A percentile compares a stretch with the other conserved stretches of the same genome.
These are phyloP conservation scores for Anolis apletophallus DNA, from an alignment of 2,797 vertebrate species.

Conservation along the genomic window DNA sequence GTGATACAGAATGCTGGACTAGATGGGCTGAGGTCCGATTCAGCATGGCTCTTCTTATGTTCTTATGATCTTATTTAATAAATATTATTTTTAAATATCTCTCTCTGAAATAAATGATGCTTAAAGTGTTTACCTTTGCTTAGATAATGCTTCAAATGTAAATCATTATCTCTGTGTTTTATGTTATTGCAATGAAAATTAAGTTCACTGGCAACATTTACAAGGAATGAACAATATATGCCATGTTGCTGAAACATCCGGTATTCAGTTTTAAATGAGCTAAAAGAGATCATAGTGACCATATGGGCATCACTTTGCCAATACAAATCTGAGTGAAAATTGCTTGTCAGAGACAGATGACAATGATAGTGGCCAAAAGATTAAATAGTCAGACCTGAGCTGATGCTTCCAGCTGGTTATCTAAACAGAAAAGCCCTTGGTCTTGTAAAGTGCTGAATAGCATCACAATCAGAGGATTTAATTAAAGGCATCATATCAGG, in stretches of 20 bases:
- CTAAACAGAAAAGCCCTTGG: background rate
- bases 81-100: background rate
- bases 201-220: background rate
- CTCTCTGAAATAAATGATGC: too few species aligned
- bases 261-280: background rate
- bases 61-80: too few species aligned
- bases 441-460: constrained; percentile 9
- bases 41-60: too few species aligned
- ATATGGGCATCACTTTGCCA: constrained; percentile 8
- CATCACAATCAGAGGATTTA: constrained; percentile 9
- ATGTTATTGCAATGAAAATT: background rate
- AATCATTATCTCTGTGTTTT: background rate
- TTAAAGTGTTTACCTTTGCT: too few species aligned
- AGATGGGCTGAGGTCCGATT: too few species aligned
- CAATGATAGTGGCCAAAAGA: constrained; percentile 24
- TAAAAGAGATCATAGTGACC: constrained; percentile 12
- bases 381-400: constrained; percentile 2
- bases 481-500: background rate
- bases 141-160: too few species aligned
- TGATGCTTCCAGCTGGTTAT: background rate
- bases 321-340: constrained; percentile 15
- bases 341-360: constrained; percentile 15
- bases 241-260: background rate
- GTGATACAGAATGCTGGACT: too few species aligned
- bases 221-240: background rate